Percentiles rank a stretch among this genome's conserved stretches.
phyloP scores from a whole-genome alignment of 2,888 invertebrate genomes.

The Pegoplata infirma region DNA sequence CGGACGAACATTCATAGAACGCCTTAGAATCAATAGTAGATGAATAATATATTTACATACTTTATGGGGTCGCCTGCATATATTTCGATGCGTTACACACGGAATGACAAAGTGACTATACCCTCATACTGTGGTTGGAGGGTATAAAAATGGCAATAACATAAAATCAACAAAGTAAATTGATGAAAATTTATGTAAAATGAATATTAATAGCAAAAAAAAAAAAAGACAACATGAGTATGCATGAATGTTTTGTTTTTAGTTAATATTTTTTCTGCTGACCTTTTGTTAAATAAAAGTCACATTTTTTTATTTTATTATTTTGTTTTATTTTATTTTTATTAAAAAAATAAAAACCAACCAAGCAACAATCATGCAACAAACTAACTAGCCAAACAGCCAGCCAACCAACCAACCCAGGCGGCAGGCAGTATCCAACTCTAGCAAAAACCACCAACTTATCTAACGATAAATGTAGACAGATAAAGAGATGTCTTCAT shows the following conservation, averaged over 20 bases:
- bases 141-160: not conserved
- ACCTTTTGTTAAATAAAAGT: constrained; percentile 61
- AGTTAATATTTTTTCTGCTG: constrained; percentile 53
- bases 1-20: no score
- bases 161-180: constrained; percentile 12
- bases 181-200: constrained; percentile 41
- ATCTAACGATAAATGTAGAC: constrained; percentile 36
- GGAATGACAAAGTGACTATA: no score
- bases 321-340: constrained; percentile 30
- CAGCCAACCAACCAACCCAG: constrained; percentile 10
- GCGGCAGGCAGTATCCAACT: no score
- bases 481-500: constrained; percentile 60
- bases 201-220: not conserved
- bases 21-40: no score
- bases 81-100: no score
- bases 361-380: constrained; percentile 51
- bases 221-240: not conserved
- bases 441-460: constrained; percentile 19
- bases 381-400: constrained; percentile 4
- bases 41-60: no score
- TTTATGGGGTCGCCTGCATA: no score
- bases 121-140: no score
- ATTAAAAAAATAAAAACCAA: constrained; percentile 40
- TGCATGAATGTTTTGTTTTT: constrained; percentile 28
- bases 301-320: constrained; percentile 43